Evolutionary conservation across 2,797 vertebrate species (phyloP).

Genomic region (Glyptemys insculpta): DNA sequence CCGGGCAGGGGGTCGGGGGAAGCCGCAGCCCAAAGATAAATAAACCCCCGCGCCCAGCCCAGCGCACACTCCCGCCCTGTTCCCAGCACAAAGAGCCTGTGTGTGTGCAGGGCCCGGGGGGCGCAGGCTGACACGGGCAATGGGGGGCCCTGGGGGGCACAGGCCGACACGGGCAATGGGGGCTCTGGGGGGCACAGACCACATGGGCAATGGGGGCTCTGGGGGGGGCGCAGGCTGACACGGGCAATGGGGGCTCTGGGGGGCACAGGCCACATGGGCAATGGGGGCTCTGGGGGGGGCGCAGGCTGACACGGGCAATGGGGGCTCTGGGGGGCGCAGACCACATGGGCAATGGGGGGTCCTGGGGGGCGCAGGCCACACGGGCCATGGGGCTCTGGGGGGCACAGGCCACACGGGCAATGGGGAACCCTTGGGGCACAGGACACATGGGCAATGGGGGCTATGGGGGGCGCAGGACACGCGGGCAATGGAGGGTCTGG

Average conservation of each 20-base stretch:
- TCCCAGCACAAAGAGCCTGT: slow-evolving; percentile 1
- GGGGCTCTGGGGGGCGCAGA: neutral
- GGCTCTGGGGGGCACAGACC: neutral
- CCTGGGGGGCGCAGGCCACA: no score
- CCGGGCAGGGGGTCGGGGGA: neutral
- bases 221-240: no score
- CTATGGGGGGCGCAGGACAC: no score
- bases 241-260: neutral
- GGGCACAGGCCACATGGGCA: no score
- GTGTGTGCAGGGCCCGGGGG: neutral
- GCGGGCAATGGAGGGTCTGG: no score
- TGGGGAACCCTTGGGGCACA: no score
- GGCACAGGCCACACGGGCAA: no score
- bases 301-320: fast-evolving
- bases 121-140: no score
- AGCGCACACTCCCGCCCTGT: neutral
- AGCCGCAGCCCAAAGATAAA: slow-evolving; percentile 68
- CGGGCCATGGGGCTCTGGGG: neutral
- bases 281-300: neutral
- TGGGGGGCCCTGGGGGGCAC: no score
- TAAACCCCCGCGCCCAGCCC: slow-evolving; percentile 59
- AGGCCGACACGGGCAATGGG: no score
- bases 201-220: neutral
- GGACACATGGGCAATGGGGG: no score
- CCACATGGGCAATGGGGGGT: no score